Percentiles rank a stretch among this genome's conserved stretches.
Conservation (phyloP, 2,797 vertebrate genomes). For the Danionella dracula region DNA sequence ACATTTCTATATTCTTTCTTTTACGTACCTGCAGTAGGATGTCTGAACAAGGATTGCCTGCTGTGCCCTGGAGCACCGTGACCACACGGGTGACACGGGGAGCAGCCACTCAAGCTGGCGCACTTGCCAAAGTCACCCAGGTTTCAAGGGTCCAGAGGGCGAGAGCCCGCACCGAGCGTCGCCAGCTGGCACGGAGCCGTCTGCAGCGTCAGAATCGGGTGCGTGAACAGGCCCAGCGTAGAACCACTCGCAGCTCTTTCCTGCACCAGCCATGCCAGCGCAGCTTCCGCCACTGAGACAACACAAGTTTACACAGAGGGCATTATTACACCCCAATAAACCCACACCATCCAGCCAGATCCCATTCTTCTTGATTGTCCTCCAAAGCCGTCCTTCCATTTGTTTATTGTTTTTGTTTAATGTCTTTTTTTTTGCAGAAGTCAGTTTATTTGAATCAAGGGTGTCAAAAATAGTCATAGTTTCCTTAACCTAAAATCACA, state of each 20-base stretch:
- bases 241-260: constrained; percentile 75
- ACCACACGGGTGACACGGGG: constrained; percentile 67
- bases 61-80: constrained; percentile 55
- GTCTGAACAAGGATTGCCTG: constrained; percentile 60
- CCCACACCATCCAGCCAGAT: not conserved
- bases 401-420: constrained; percentile 10
- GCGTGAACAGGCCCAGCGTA: constrained; percentile 76
- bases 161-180: constrained; percentile 81
- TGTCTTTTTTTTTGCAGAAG: constrained; percentile 10
- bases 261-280: constrained; percentile 94
- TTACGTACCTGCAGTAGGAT: constrained; percentile 63
- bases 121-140: constrained; percentile 86
- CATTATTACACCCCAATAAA: constrained; percentile 50
- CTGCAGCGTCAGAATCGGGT: constrained; percentile 90
- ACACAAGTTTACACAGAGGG: constrained; percentile 64
- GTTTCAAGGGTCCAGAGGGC: constrained; percentile 81
- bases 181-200: constrained; percentile 78
- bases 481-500: too few relatives aligned
- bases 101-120: constrained; percentile 68
- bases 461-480: not conserved
- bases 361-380: not conserved
- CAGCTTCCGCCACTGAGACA: constrained; percentile 85
- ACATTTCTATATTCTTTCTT: not conserved
- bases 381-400: not conserved
- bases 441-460: not conserved